Conservation (phyloP, 2,113 vertebrate species). For the Pelusios castaneus region DNA sequence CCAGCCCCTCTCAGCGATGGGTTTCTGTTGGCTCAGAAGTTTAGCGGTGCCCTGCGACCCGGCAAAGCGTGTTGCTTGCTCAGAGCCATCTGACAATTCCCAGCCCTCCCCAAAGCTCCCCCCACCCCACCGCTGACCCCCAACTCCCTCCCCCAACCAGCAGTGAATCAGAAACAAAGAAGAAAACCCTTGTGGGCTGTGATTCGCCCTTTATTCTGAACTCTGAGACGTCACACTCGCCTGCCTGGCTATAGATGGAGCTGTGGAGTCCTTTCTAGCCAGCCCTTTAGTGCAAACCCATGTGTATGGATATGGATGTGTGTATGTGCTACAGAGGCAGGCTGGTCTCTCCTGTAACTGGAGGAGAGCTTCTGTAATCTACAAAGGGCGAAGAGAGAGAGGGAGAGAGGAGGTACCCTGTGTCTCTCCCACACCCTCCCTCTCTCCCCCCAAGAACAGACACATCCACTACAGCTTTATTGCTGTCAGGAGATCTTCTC, state of each 20-base stretch:
- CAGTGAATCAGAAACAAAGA: conserved; percentile 71
- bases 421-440: conserved; percentile 28
- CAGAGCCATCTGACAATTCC: accelerated
- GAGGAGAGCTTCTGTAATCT: conserved; percentile 47
- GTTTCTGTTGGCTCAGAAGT: neutral
- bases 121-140: neutral
- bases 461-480: neutral
- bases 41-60: neutral
- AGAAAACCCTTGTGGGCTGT: conserved; percentile 56
- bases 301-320: neutral
- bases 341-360: conserved; percentile 51
- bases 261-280: conserved; percentile 71
- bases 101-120: neutral
- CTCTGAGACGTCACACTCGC: conserved; percentile 73
- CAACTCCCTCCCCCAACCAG: neutral
- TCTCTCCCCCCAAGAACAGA: neutral
- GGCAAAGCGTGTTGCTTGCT: accelerated
- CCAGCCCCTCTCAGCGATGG: neutral
- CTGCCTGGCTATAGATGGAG: conserved; percentile 77
- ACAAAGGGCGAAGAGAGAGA: conserved; percentile 37
- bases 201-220: conserved; percentile 69
- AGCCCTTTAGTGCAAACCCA: conserved; percentile 24
- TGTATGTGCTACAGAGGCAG: conserved; percentile 43
- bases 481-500: conserved; percentile 7
- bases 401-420: conserved; percentile 22